phyloP scores from a whole-genome alignment of 2,113 vertebrate genomes.

The Campylorhamphus procurvoides region DNA sequence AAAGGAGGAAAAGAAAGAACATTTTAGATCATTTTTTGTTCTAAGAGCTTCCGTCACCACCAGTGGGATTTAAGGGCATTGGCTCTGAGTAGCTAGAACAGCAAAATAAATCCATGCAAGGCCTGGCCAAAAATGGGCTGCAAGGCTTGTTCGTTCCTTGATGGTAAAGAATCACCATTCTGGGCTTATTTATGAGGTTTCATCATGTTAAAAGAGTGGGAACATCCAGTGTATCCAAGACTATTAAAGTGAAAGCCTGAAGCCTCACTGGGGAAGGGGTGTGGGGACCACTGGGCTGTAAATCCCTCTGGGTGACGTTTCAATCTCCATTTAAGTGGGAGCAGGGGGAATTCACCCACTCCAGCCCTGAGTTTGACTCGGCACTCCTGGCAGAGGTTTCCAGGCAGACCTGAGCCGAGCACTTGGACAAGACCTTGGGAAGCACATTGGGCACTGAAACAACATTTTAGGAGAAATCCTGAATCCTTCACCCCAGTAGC shows the following conservation, averaged over 20 bases:
- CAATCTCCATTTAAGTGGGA: not conserved
- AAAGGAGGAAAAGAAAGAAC: not conserved
- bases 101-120: not conserved
- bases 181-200: not conserved
- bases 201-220: not conserved
- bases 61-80: not conserved
- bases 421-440: not conserved
- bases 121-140: not conserved
- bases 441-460: not conserved
- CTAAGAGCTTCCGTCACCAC: not conserved
- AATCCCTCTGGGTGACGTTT: fast-evolving
- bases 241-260: not conserved
- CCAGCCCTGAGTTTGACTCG: not conserved
- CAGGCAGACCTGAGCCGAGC: not conserved
- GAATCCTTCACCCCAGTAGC: not conserved
- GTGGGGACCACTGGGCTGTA: not conserved
- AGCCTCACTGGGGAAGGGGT: not conserved
- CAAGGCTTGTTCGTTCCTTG: not conserved
- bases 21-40: not conserved
- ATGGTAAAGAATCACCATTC: not conserved
- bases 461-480: fast-evolving
- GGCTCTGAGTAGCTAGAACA: not conserved
- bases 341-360: not conserved
- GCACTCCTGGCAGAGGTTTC: fast-evolving
- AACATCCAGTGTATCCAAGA: not conserved